Base-by-base conservation (phyloP, 1,140 invertebrate species). In the Druon quercuslanigerum region DNA sequence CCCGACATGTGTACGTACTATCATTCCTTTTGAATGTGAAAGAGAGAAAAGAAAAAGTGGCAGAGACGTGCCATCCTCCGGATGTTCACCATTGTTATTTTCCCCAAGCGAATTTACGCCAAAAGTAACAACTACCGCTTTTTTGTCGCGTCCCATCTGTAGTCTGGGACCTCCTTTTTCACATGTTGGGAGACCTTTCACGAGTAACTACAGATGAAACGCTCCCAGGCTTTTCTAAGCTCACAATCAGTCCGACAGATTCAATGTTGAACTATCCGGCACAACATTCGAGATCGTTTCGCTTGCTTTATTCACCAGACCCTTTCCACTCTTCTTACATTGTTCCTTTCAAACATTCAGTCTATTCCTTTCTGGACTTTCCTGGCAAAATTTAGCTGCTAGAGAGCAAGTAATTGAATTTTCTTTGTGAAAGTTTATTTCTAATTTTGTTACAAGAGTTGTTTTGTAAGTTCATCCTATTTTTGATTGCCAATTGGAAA, bases 131-230 rank as follows among this genome's bases (percentile, higher is more conserved):
- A 40, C 60, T 40, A 66, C 60, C 60, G 60, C 40, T 11, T 40
- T 66, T 66, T 66, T 66, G 60, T 66, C 25, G 12, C 46, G 13
- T 66, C 60, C 60, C 60, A 66, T 66, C 20, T 66, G 60, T 14
- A 54, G 52, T 77, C 50, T 76, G 50, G 14, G 50, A 50, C 14
- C 72, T 73, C 20, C 57, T 73, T 70, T 72, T 56, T 51, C 40
- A 19, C 17, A 16, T 77, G 17, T 70, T 8, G 20, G 60, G 9
- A 8, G 60, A 66, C 60, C 25, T 66, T 66, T 66, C 60, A 66
- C 60, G 25, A 66, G 60, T 40, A 66, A 66, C 25, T 66, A 66
- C 60, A 40, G 25, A 66, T 25, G 20, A 56, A 56, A 56, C 54
- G 60, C 40, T 66, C 40, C 60, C 60, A 66, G 40, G 33, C 25